Evolutionary conservation across 2,113 vertebrate species (phyloP).

Genomic region (Oreochromis spilurus): DNA sequence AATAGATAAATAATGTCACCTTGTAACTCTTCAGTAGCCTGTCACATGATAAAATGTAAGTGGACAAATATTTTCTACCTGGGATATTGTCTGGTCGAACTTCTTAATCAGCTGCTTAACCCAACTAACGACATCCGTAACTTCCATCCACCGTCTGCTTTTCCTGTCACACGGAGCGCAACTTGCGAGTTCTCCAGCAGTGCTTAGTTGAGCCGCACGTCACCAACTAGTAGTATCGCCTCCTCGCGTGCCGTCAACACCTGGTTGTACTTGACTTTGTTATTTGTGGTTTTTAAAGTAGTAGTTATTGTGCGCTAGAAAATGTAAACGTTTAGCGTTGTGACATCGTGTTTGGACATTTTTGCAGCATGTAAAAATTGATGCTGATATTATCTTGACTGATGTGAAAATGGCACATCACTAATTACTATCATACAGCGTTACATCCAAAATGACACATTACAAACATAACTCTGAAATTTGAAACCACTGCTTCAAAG

Average conservation of each 20-base stretch:
- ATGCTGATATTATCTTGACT: background rate
- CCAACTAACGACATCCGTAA: background rate
- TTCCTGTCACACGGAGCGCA: background rate
- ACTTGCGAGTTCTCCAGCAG: background rate
- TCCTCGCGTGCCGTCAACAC: background rate
- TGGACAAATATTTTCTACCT: background rate
- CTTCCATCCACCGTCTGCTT: background rate
- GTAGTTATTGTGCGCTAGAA: background rate
- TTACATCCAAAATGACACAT: background rate
- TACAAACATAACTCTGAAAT: background rate
- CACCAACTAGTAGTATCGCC: background rate
- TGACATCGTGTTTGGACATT: background rate
- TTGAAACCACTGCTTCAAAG: background rate
- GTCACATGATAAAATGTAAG: background rate
- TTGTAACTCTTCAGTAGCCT: background rate
- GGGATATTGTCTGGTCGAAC: background rate
- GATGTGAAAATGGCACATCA: background rate
- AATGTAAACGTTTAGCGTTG: background rate
- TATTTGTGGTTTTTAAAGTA: background rate
- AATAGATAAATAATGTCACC: background rate
- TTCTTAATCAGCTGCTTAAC: background rate
- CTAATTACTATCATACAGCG: background rate
- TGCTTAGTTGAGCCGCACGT: background rate
- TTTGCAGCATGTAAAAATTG: background rate
- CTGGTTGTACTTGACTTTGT: background rate